phyloP scores from a whole-genome alignment of 2,113 vertebrate species.

The Bagarius yarrelli region DNA sequence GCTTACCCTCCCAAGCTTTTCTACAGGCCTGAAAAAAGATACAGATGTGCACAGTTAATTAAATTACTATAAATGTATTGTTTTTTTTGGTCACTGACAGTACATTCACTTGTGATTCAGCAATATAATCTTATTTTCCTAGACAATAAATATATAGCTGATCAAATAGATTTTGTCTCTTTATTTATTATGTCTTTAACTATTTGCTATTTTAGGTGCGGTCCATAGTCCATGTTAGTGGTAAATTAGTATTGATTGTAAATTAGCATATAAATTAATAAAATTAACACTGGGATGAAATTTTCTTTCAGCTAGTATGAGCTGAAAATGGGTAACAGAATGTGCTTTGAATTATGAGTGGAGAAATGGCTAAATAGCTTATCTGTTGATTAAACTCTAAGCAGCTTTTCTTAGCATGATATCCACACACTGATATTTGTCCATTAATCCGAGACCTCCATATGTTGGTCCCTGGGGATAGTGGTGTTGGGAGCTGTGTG shows the following conservation, averaged over 20 bases:
- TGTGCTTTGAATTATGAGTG: background rate
- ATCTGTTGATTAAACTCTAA: slow-evolving; percentile 62
- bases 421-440: slow-evolving; percentile 61
- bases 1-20: slow-evolving; percentile 72
- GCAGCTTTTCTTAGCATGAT: slow-evolving; percentile 60
- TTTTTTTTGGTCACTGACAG: slow-evolving; percentile 40
- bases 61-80: slow-evolving; percentile 53
- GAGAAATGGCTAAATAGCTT: slow-evolving; percentile 35
- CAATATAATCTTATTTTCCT: background rate
- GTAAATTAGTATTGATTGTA: slow-evolving; percentile 16
- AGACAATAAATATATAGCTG: background rate
- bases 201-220: background rate
- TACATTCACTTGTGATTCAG: slow-evolving; percentile 30
- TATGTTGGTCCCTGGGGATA: slow-evolving; percentile 61
- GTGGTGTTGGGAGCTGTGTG: background rate
- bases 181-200: slow-evolving; percentile 39
- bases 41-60: slow-evolving; percentile 60
- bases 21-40: slow-evolving; percentile 72
- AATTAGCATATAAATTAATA: slow-evolving; percentile 5
- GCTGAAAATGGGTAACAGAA: background rate
- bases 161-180: background rate
- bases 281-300: slow-evolving; percentile 24
- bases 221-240: background rate
- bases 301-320: background rate
- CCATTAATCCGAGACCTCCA: slow-evolving; percentile 66